These are phyloP conservation scores for Syngnathus scovelli DNA, from an alignment of 2,113 vertebrate species.

Conservation along the genomic window DNA sequence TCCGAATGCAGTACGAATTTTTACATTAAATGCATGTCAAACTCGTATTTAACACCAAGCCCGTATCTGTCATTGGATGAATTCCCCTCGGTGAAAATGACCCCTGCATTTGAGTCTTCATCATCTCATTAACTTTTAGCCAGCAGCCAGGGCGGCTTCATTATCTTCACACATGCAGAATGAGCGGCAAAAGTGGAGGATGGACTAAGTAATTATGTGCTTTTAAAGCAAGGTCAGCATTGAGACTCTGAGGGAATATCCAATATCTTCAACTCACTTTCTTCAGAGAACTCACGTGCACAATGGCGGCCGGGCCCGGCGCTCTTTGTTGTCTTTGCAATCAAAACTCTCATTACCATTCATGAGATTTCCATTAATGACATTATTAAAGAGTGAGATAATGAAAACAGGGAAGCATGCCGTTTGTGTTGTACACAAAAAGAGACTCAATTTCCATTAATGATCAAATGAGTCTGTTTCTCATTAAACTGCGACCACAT, in stretches of 20 bases:
- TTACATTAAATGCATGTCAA: conserved; percentile 29
- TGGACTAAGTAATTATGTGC: conserved; percentile 60
- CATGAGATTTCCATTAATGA: conserved; percentile 41
- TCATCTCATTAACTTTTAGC: conserved; percentile 64
- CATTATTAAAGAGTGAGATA: conserved; percentile 57
- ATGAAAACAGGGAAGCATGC: conserved; percentile 31
- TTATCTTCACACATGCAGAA: conserved; percentile 58
- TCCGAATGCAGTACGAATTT: conserved; percentile 28
- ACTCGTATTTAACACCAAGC: conserved; percentile 37
- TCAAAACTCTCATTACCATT: conserved; percentile 63
- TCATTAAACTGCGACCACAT: conserved; percentile 41
- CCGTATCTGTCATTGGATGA: conserved; percentile 22
- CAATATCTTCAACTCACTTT: conserved; percentile 46
- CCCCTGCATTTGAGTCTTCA: conserved; percentile 61
- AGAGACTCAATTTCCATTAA: conserved; percentile 52
- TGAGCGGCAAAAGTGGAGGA: conserved; percentile 35
- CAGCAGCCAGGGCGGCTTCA: conserved; percentile 21
- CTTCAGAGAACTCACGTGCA: neutral
- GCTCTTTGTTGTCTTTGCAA: conserved; percentile 53
- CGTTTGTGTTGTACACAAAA: conserved; percentile 28
- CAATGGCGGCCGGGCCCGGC: too few species aligned
- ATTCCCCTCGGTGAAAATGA: conserved; percentile 32
- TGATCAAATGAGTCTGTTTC: conserved; percentile 55
- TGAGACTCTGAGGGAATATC: conserved; percentile 34
- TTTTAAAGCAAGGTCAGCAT: conserved; percentile 47